Evolutionary conservation across 2,888 invertebrate genomes (phyloP).

Genomic region (Ectropis crepuscularia): DNA sequence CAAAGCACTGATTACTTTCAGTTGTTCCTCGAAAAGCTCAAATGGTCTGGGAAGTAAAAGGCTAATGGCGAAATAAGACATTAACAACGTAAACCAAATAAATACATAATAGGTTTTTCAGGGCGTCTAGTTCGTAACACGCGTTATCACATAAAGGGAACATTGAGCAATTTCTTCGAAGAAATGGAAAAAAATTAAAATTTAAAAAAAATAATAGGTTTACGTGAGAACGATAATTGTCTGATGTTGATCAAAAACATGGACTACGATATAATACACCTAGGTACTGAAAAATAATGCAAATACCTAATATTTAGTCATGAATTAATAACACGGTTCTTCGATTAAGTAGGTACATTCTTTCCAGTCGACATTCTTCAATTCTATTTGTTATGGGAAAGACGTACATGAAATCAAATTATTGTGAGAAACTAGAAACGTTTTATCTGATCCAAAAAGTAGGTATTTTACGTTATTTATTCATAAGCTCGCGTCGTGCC

Average conservation of each 20-base stretch:
- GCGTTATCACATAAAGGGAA: neutral
- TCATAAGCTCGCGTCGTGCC: conserved; percentile 42
- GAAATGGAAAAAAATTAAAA: no score
- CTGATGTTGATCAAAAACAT: no score
- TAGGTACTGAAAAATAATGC: no score
- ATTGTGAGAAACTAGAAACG: conserved; percentile 1
- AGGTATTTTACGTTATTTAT: conserved; percentile 32
- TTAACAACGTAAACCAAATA: conserved; percentile 18
- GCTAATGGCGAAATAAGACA: conserved; percentile 22
- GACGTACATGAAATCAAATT: neutral
- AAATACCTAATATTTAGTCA: no score
- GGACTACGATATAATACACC: no score
- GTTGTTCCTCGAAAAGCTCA: conserved; percentile 7
- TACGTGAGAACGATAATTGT: no score
- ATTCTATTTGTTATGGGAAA: neutral
- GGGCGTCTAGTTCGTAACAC: neutral
- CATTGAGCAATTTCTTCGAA: neutral
- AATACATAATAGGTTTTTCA: conserved; percentile 16
- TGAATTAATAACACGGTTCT: no score
- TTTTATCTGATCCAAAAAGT: conserved; percentile 14
- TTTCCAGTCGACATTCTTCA: no score
- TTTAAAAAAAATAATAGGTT: no score
- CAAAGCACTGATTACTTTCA: conserved; percentile 1
- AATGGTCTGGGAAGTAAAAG: conserved; percentile 12
- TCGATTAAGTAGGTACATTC: no score